phyloP scores from a whole-genome alignment of 2,888 invertebrate genomes.

The Teinopalpus imperialis region DNA sequence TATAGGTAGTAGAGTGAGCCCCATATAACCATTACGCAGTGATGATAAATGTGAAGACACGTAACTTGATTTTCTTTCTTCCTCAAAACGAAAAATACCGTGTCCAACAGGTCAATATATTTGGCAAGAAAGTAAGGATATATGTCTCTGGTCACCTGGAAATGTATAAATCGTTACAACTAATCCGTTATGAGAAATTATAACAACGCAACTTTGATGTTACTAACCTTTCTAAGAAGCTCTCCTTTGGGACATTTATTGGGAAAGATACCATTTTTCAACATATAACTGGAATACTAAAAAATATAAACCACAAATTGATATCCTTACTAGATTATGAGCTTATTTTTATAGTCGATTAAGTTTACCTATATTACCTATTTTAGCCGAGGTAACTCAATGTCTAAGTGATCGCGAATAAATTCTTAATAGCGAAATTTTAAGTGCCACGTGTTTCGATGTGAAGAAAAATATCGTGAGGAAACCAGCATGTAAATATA shows the following conservation, averaged over 20 bases:
- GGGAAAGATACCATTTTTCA: slow-evolving; percentile 54
- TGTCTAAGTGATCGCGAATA: too few species aligned
- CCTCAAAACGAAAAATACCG: slow-evolving; percentile 93
- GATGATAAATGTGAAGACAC: slow-evolving; percentile 95
- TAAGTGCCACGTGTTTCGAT: too few species aligned
- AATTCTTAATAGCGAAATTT: too few species aligned
- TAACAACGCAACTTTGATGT: too few species aligned
- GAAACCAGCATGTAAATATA: too few species aligned
- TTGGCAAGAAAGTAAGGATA: slow-evolving; percentile 91
- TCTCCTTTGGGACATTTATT: slow-evolving; percentile 60
- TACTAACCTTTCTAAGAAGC: slow-evolving; percentile 52
- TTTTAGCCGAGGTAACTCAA: too few species aligned
- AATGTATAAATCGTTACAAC: too few species aligned
- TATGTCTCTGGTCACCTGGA: slow-evolving; percentile 59
- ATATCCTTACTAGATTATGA: not conserved
- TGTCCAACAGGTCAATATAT: slow-evolving; percentile 88
- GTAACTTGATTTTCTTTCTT: slow-evolving; percentile 90
- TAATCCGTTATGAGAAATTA: too few species aligned
- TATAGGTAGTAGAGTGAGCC: slow-evolving; percentile 89
- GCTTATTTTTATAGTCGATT: too few species aligned
- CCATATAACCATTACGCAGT: slow-evolving; percentile 88
- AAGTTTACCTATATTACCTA: too few species aligned
- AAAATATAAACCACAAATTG: slow-evolving; percentile 35
- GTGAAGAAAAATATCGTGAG: too few species aligned
- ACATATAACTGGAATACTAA: slow-evolving; percentile 68